These are phyloP conservation scores for Piscicola geometra DNA, from an alignment of 2,888 invertebrate species.

Conservation along the genomic window DNA sequence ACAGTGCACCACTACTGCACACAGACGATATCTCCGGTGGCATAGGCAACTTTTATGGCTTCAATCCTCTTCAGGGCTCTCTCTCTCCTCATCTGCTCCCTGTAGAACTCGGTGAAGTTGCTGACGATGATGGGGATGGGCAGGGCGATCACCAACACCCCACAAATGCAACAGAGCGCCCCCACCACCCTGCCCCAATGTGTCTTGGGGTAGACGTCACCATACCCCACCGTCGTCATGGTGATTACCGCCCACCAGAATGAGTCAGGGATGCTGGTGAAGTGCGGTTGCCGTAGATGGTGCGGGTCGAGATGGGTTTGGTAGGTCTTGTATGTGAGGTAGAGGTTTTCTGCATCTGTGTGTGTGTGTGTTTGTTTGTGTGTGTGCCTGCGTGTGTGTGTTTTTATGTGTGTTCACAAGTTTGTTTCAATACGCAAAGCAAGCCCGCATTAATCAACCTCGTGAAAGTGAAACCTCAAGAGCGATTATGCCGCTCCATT, in stretches of 20 bases:
- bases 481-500: too few relatives aligned
- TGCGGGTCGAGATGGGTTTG: constrained; percentile 6
- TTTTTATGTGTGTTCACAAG: background rate
- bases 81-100: constrained; percentile 98
- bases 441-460: too few relatives aligned
- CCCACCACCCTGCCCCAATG: constrained; percentile 98
- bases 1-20: too few relatives aligned
- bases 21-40: constrained; percentile 93
- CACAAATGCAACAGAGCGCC: constrained; percentile 99
- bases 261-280: constrained; percentile 96
- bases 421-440: background rate
- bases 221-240: constrained; percentile 73
- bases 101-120: constrained; percentile 99
- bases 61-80: constrained; percentile 94
- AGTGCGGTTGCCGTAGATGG: constrained; percentile 59
- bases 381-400: background rate
- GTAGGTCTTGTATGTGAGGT: constrained; percentile 5
- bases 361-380: constrained; percentile 7
- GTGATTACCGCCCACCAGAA: constrained; percentile 99
- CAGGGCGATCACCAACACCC: constrained; percentile 99
- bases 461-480: too few relatives aligned
- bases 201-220: constrained; percentile 94
- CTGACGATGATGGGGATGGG: constrained; percentile 99
- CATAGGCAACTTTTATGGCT: constrained; percentile 91
- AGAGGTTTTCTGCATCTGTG: background rate